Base-by-base conservation (phyloP, 2,797 vertebrate species). In the Thunnus albacares region DNA sequence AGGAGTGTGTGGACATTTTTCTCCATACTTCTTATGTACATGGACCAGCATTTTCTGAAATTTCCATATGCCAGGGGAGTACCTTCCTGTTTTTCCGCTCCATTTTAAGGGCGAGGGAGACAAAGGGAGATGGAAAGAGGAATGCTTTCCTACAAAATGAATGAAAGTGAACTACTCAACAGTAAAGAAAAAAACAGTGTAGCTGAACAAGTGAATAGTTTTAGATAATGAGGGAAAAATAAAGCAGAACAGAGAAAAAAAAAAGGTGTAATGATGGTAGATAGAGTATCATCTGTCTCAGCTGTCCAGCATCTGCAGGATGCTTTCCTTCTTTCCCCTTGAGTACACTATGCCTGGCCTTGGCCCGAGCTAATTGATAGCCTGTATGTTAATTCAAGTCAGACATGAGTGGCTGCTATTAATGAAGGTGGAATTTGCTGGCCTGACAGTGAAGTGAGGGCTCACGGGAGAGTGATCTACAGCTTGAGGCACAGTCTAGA, bases 351-450 rank as follows among this genome's bases (percentile, higher is more conserved):
- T 10, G 69, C 43, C 75, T 78, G 77, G 85, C 89, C 89, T 87
- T 85, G 30, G 63, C 72, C 78, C 18, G 3, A 24, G 75, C 83
- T 94, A 96, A 95, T 95, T 95, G 93, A 95, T 95, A 90, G 92
- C 85, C 87, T 85, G 88, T 74, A 83, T 89, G 81, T 94, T 95
- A 75, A 93, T 94, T 92, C 91, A 90, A 94, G 93, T 88, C 88
- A 91, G 89, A 91, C 92, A 87, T 90, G 92, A 95, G 91, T 91
- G 89, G 84, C 79, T 87, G 89, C 93, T 94, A 88, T 95, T 95
- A 95, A 95, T 93, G 92, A 92, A 90, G 92, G 86, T 85, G 84
- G 84, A 91, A 91, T 90, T 72, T 83, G 82, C 89, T 71, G 82
- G 82, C 77, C 89, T 85, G 93, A 90, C 90, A 86, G 91, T 90